These are phyloP conservation scores for Cephalopterus ornatus DNA, from an alignment of 2,113 vertebrate species.

Conservation along the genomic window DNA sequence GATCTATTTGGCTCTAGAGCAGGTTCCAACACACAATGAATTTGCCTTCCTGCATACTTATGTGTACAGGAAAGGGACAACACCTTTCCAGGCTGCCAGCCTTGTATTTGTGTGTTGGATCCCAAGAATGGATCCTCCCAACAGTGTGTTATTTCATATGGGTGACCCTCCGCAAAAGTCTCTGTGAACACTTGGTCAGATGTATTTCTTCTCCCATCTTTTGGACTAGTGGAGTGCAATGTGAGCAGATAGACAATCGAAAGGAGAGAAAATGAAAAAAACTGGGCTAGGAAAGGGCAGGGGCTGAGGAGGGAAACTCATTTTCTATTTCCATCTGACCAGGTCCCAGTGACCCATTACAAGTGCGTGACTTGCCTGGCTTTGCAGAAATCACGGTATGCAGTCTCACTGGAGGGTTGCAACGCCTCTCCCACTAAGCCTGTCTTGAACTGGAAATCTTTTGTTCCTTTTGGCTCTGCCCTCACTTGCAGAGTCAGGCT, in stretches of 20 bases:
- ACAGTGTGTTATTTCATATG: accelerated
- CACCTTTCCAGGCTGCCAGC: background rate
- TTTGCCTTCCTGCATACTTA: background rate
- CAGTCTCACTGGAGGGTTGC: background rate
- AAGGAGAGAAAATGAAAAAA: background rate
- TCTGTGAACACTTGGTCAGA: background rate
- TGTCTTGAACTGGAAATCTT: background rate
- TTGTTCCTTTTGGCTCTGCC: constrained; percentile 1
- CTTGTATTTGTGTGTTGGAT: background rate
- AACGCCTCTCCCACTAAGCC: background rate
- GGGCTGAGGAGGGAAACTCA: background rate
- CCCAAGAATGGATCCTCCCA: background rate
- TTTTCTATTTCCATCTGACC: constrained; percentile 35
- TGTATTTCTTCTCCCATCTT: background rate
- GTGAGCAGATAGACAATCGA: background rate
- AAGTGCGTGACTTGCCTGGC: background rate
- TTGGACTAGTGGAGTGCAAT: background rate
- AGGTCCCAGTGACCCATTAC: constrained; percentile 25
- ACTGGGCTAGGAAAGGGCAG: background rate
- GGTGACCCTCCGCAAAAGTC: background rate
- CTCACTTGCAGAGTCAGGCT: background rate
- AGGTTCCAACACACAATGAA: background rate
- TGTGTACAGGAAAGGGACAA: background rate
- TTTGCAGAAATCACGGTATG: background rate
- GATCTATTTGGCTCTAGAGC: background rate